These are phyloP conservation scores for Escarpia spicata DNA, from an alignment of 2,888 invertebrate species.

Conservation along the genomic window DNA sequence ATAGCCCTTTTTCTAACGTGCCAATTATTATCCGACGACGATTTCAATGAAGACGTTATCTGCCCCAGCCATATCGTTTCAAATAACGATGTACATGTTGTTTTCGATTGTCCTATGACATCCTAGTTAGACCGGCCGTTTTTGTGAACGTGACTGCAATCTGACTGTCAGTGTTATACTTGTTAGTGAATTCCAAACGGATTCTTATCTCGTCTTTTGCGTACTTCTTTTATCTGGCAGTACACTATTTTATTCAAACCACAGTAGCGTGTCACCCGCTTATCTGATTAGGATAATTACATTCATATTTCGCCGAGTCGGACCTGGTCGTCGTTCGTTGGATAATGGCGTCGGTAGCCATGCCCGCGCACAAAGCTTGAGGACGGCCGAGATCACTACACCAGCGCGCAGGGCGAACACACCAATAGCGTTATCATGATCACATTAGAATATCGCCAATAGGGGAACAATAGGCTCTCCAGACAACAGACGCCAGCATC, in stretches of 20 bases:
- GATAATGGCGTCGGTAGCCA: neutral
- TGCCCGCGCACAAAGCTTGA: neutral
- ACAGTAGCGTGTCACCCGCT: conserved; percentile 7
- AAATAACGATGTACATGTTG: neutral
- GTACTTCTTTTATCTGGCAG: neutral
- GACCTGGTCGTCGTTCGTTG: neutral
- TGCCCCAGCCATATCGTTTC: neutral
- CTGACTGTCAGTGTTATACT: neutral
- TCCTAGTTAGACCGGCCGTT: neutral
- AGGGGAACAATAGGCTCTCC: neutral
- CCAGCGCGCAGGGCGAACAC: neutral
- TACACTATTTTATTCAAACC: conserved; percentile 3
- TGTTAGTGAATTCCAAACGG: conserved; percentile 3
- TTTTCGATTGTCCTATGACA: neutral
- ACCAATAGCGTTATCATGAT: conserved; percentile 5
- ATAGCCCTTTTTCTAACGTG: neutral
- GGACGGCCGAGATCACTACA: neutral
- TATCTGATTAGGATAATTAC: conserved; percentile 16
- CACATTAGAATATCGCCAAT: conserved; percentile 16
- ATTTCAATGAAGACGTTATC: neutral
- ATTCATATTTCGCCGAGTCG: neutral
- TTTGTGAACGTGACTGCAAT: neutral
- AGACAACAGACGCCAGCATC: conserved; percentile 16
- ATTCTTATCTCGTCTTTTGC: neutral
- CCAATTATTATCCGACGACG: neutral